Evolutionary conservation across 1,140 invertebrate species (phyloP), one percentile per base, ranked within the genome.

Genomic region (Magallana gigas): DNA sequence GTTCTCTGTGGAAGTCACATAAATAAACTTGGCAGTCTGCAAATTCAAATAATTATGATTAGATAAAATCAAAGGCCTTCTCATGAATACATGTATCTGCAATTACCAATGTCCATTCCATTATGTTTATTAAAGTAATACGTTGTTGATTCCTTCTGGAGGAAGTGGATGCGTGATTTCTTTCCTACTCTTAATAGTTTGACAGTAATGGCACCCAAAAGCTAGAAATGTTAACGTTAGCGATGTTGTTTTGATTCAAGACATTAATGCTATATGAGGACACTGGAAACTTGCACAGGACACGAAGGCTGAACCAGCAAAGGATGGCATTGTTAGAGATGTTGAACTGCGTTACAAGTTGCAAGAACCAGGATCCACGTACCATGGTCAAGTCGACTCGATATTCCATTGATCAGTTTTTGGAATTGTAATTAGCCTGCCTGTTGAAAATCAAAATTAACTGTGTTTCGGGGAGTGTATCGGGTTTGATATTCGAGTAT

Each of bases 1-100:
- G 83, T 64, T 85, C 71, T 48, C 87, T 58, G 36, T 88, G 87
- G 57, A 88, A 88, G 68, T 88, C 84, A 85, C 87, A 88, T 14
- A 88, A 18, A 48, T 80, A 85, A 56, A 85, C 76, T 5, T 48
- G 36, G 56, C 64, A 85, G 6, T 57, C 87, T 88, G 80, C 11
- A 58, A 57, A 62, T 16, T 57, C 68, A 68, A 59, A 59, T 23
- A 83, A 23, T 12, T 12, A 83, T 36, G 57, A 14, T 8, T 0
- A 83, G 8, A 12, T 8, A n/a, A 36, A 56, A 56, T 83, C 23
- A 83, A 36, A 83, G 57, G 2, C 18, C 0, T 48, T 0, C 36
- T 0, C 36, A 48, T 48, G 36, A 48, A 48, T 48, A 23, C 23
- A 23, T 23, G 23, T 23, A 48, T 48, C 36, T 48, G 36, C 36